phyloP scores from a whole-genome alignment of 2,113 vertebrate species.

The Corapipo altera region DNA sequence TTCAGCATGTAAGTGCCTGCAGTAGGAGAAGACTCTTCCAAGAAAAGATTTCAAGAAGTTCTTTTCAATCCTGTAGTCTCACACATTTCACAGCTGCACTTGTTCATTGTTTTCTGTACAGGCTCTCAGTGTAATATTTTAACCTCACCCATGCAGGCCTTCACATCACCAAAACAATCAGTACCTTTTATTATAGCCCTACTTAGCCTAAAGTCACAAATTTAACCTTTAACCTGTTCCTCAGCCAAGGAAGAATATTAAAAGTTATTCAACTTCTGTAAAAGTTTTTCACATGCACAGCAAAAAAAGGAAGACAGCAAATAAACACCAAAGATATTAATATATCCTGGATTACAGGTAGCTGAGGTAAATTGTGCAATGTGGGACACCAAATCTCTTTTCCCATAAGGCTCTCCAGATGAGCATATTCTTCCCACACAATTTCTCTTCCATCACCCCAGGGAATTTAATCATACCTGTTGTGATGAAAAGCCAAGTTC shows the following conservation, averaged over 20 bases:
- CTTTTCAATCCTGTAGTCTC: background rate
- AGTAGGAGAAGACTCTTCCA: background rate
- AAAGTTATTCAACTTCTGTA: background rate
- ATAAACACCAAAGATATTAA: background rate
- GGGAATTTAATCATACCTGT: slow-evolving; percentile 51
- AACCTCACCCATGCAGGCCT: background rate
- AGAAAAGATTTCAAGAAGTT: background rate
- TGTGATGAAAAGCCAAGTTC: slow-evolving; percentile 47
- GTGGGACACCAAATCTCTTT: background rate
- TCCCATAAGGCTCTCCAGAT: slow-evolving; percentile 34
- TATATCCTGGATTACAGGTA: background rate
- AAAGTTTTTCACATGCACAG: background rate
- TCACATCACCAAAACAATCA: background rate
- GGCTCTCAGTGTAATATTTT: background rate
- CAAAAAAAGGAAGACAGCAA: background rate
- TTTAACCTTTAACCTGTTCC: background rate
- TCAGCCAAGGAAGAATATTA: background rate
- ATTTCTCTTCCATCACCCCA: slow-evolving; percentile 42
- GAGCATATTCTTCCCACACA: slow-evolving; percentile 55
- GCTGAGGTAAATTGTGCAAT: slow-evolving; percentile 40
- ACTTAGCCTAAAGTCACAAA: background rate
- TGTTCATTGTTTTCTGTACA: background rate
- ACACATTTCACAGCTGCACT: background rate
- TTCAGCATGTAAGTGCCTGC: slow-evolving; percentile 2
- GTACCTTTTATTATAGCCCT: background rate